Evolutionary conservation across 1,140 invertebrate species (phyloP).

Genomic region (Rhagoletis pomonella): DNA sequence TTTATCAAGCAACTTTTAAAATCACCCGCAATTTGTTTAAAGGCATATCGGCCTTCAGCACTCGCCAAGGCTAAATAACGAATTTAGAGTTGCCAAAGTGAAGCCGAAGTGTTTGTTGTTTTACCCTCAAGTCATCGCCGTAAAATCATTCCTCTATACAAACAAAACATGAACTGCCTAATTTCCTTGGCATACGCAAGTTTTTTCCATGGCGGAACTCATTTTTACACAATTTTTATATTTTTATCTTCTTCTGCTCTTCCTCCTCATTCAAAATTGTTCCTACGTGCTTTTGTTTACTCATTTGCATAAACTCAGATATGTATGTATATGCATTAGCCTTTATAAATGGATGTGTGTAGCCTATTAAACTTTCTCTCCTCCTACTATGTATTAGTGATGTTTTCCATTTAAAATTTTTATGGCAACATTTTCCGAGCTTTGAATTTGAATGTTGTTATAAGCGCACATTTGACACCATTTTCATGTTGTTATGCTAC

Average conservation of each 20-base stretch:
- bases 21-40: no score
- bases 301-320: not conserved
- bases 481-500: not conserved
- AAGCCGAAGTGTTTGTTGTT: not conserved
- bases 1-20: no score
- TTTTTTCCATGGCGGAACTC: no score
- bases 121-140: not conserved
- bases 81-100: not conserved
- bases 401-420: conserved; percentile 39
- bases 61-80: no score
- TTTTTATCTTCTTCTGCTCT: not conserved
- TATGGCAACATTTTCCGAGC: conserved; percentile 2
- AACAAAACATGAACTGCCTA: not conserved
- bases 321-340: not conserved
- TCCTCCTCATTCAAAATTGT: not conserved
- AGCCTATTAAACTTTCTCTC: not conserved
- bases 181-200: no score
- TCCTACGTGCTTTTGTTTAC: not conserved
- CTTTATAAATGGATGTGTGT: not conserved
- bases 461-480: not conserved
- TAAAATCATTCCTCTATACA: not conserved
- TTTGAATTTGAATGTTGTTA: conserved; percentile 23
- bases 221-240: not conserved
- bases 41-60: no score
- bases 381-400: not conserved